Evolutionary conservation across 64 coral and sea anemone genomes (phyloP).

Genomic region (Pocillopora damicornis): DNA sequence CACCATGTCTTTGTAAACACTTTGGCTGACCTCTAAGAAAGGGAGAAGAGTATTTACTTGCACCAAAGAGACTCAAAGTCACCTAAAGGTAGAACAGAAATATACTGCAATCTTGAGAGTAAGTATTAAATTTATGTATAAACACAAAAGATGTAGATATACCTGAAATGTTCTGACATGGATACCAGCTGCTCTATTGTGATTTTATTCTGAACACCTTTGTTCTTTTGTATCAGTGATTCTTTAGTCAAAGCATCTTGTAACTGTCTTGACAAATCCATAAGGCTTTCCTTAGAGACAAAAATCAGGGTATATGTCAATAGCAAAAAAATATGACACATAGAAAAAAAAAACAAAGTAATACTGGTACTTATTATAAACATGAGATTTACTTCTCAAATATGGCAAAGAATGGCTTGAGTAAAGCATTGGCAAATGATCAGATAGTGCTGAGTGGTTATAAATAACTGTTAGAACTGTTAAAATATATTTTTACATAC

Average conservation of each 20-base stretch:
- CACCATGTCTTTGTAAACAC: slow-evolving; percentile 64
- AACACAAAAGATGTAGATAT: neutral
- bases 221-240: slow-evolving; percentile 42
- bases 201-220: slow-evolving; percentile 57
- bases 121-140: neutral
- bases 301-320: neutral
- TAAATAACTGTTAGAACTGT: too few relatives aligned
- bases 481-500: too few relatives aligned
- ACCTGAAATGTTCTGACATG: slow-evolving; percentile 81
- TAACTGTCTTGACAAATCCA: slow-evolving; percentile 68
- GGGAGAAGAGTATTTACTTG: neutral
- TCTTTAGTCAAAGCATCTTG: slow-evolving; percentile 76
- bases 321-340: neutral
- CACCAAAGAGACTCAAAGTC: neutral
- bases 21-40: slow-evolving; percentile 73
- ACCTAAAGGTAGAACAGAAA: too few relatives aligned
- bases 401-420: too few relatives aligned
- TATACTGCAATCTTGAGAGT: too few relatives aligned
- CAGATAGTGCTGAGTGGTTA: too few relatives aligned
- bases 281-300: slow-evolving; percentile 51
- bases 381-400: too few relatives aligned
- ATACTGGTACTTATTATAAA: too few relatives aligned
- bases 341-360: too few relatives aligned
- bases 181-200: slow-evolving; percentile 56
- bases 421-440: too few relatives aligned